phyloP scores from a whole-genome alignment of 2,888 invertebrate species.

The Acanthococcus lagerstroemiae region DNA sequence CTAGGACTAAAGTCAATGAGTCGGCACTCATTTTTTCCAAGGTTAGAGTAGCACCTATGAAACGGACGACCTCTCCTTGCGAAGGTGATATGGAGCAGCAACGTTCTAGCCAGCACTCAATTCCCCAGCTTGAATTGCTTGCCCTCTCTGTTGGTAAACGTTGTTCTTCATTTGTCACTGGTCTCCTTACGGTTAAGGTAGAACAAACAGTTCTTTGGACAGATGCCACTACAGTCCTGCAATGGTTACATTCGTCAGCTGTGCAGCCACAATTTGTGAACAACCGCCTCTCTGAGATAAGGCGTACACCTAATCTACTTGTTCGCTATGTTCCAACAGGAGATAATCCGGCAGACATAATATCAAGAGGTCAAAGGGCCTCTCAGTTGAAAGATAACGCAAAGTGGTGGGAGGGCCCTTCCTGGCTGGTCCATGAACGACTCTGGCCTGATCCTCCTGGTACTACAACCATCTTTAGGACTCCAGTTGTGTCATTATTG shows the following conservation, averaged over 20 bases:
- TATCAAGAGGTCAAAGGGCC: not conserved
- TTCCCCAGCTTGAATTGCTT: slow-evolving; percentile 3
- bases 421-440: not conserved
- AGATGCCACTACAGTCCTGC: slow-evolving; percentile 2
- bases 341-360: not conserved
- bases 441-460: not conserved
- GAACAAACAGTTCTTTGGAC: not conserved
- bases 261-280: not conserved
- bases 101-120: too few relatives aligned
- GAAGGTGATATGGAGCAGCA: too few relatives aligned
- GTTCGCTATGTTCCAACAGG: not conserved
- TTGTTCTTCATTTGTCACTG: not conserved
- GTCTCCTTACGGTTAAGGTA: not conserved
- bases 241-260: not conserved
- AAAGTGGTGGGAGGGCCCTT: slow-evolving; percentile 1
- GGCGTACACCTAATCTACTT: not conserved
- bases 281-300: not conserved
- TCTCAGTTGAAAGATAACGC: not conserved
- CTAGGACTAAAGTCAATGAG: not conserved
- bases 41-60: not conserved
- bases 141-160: not conserved
- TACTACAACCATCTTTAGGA: not conserved
- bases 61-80: not conserved
- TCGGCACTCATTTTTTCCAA: not conserved
- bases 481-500: not conserved